Evolutionary conservation across 2,113 vertebrate genomes (phyloP).

Genomic region (human (Homo sapiens)): DNA sequence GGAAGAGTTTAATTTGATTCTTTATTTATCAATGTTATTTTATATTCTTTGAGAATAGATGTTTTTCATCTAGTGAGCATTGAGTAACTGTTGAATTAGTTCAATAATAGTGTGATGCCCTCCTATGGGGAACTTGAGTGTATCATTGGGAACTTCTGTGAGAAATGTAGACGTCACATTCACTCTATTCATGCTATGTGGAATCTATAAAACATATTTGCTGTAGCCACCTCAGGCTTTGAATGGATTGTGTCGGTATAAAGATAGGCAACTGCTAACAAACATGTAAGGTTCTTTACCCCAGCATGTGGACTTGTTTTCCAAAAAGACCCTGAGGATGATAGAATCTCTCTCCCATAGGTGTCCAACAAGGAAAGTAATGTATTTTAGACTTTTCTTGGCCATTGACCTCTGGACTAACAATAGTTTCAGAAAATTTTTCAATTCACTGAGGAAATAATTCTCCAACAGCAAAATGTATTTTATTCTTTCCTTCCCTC

Average conservation of each 20-base stretch:
- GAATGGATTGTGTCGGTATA: background rate
- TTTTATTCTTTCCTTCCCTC: constrained; percentile 20
- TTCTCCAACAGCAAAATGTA: constrained; percentile 45
- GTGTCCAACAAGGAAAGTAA: background rate
- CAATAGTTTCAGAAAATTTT: constrained; percentile 27
- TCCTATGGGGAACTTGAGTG: background rate
- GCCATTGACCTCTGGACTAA: constrained; percentile 52
- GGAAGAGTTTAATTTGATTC: background rate
- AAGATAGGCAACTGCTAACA: background rate
- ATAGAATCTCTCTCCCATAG: background rate
- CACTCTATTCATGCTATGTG: background rate
- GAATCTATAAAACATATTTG: background rate
- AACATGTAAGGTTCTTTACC: background rate
- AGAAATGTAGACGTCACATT: background rate
- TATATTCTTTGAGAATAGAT: constrained; percentile 1
- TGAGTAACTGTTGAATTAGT: background rate
- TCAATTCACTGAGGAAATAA: constrained; percentile 46
- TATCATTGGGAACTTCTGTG: background rate
- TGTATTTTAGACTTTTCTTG: background rate
- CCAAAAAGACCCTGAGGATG: background rate
- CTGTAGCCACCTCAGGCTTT: background rate
- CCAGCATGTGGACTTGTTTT: background rate
- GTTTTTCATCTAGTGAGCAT: background rate
- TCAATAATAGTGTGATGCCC: background rate
- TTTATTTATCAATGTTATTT: background rate